phyloP scores from a whole-genome alignment of 2,888 invertebrate genomes.

The Yponomeuta malinellus region DNA sequence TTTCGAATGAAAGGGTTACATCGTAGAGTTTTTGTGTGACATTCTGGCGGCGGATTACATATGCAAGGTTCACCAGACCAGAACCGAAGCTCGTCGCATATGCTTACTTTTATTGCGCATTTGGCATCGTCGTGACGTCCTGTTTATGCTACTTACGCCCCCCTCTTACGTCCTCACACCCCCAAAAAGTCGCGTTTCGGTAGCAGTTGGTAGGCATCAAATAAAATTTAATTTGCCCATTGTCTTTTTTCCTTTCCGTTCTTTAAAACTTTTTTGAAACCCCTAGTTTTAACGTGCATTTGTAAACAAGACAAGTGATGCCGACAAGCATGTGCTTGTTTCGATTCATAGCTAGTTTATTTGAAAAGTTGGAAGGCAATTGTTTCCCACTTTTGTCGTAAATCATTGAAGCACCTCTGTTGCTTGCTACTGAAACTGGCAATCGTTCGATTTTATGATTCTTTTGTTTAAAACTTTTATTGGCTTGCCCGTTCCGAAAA shows the following conservation, averaged over 20 bases:
- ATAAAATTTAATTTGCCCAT: constrained; percentile 67
- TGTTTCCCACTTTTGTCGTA: constrained; percentile 61
- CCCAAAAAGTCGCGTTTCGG: constrained; percentile 38
- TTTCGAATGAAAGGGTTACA: not conserved
- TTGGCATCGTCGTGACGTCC: constrained; percentile 51
- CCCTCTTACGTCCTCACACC: constrained; percentile 39
- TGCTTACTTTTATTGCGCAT: constrained; percentile 37
- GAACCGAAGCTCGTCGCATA: constrained; percentile 38
- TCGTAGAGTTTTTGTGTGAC: constrained; percentile 38
- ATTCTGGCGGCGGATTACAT: constrained; percentile 47
- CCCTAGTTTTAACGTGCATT: constrained; percentile 28
- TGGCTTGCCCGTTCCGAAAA: constrained; percentile 64
- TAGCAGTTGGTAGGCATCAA: constrained; percentile 50
- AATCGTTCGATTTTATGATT: constrained; percentile 66
- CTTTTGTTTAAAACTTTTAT: constrained; percentile 76
- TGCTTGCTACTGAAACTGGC: constrained; percentile 63
- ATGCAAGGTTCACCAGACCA: constrained; percentile 55
- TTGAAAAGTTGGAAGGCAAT: constrained; percentile 61
- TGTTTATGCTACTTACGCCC: constrained; percentile 29
- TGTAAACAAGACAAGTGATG: constrained; percentile 27
- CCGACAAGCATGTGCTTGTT: constrained; percentile 51
- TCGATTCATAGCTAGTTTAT: constrained; percentile 65
- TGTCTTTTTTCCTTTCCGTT: constrained; percentile 39
- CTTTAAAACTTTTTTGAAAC: constrained; percentile 18
- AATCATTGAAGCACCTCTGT: constrained; percentile 66